Conservation (phyloP, 2,113 vertebrate genomes). For the Thamnophis sirtalis region DNA sequence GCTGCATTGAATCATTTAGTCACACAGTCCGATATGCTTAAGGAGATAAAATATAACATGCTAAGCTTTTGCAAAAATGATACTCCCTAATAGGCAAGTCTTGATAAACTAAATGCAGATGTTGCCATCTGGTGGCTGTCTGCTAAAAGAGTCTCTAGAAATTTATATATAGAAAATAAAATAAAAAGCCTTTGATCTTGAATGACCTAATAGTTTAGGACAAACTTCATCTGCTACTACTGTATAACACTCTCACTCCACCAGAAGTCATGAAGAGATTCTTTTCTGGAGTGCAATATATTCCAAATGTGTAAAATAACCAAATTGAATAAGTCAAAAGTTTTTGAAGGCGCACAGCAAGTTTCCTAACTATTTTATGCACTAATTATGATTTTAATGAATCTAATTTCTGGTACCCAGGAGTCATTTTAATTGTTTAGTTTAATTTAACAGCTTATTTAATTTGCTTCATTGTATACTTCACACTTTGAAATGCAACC, state of each 20-base stretch:
- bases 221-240: not conserved
- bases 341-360: not conserved
- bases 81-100: not conserved
- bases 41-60: not conserved
- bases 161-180: not conserved
- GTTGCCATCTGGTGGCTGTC: constrained; percentile 70
- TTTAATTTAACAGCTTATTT: not conserved
- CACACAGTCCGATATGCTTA: not conserved
- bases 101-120: constrained; percentile 46
- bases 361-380: not conserved
- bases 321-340: constrained; percentile 46
- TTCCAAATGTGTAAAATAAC: not conserved
- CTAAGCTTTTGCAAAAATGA: not conserved
- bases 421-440: not conserved
- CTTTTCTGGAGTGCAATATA: not conserved
- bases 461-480: not conserved
- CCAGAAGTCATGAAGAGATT: not conserved
- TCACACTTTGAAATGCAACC: not conserved
- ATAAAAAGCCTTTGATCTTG: not conserved
- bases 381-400: not conserved
- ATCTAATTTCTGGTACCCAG: not conserved
- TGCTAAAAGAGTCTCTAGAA: not conserved
- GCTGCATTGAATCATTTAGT: not conserved
- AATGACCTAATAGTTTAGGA: not conserved
- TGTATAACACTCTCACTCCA: not conserved